A percentile compares a stretch with the other conserved stretches of the same genome.
These are phyloP conservation scores for Glyphotaelius pellucidus DNA, from an alignment of 2,888 invertebrate genomes.

Conservation along the genomic window DNA sequence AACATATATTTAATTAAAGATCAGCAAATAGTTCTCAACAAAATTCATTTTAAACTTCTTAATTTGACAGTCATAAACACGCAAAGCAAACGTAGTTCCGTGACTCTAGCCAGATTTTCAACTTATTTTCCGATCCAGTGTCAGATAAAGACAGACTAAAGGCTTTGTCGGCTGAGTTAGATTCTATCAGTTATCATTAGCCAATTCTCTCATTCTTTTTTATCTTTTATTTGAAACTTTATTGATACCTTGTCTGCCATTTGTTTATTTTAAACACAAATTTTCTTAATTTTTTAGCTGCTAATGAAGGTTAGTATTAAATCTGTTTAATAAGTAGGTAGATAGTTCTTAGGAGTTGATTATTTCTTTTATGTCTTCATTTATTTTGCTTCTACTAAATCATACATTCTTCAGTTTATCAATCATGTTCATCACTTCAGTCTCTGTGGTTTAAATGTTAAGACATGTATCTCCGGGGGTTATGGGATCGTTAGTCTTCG, in stretches of 20 bases:
- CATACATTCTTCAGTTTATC: not conserved
- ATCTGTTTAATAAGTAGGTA: constrained; percentile 2
- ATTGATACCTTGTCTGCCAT: not conserved
- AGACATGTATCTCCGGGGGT: not conserved
- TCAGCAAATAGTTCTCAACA: not conserved
- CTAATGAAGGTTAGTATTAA: constrained; percentile 2
- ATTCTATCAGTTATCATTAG: not conserved
- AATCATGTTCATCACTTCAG: not conserved
- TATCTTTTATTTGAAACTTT: constrained; percentile 6
- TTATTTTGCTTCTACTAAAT: not conserved
- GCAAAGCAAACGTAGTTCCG: constrained; percentile 8
- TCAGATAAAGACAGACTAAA: constrained; percentile 10
- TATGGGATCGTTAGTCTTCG: not conserved
- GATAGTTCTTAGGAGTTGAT: not conserved
- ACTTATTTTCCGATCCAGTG: not conserved
- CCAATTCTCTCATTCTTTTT: not conserved
- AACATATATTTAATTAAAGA: not conserved
- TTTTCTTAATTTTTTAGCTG: not conserved
- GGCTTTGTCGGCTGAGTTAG: constrained; percentile 7
- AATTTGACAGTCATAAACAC: constrained; percentile 7
- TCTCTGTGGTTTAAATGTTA: not conserved
- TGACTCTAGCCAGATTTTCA: not conserved
- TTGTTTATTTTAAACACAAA: not conserved
- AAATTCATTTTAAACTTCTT: not conserved
- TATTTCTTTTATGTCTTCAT: not conserved